Percentiles rank a stretch among this genome's conserved stretches.
Conservation (phyloP, 2,888 invertebrate species). For the Pandemis heparana region DNA sequence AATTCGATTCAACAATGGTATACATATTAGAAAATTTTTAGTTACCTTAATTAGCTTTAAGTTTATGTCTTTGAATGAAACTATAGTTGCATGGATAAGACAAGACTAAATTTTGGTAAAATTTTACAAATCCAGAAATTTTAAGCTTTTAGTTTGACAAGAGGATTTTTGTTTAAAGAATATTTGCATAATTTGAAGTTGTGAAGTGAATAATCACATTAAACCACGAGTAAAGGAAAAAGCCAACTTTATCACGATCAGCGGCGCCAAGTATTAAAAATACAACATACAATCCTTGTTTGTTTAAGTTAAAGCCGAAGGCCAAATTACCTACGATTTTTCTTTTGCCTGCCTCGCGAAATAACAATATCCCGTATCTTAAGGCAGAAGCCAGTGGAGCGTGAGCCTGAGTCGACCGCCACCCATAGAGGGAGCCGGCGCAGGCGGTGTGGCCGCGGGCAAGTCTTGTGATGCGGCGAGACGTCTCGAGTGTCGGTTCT, state of each 20-base stretch:
- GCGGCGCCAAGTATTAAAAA: not conserved
- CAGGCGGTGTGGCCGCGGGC: conserved; percentile 47
- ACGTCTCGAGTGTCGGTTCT: conserved; percentile 75
- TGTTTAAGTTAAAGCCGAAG: conserved; percentile 14
- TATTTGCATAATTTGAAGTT: no score
- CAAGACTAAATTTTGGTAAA: no score
- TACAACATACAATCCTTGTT: conserved; percentile 11
- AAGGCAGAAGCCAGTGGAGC: conserved; percentile 33
- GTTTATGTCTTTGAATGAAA: not conserved
- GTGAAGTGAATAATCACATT: not conserved
- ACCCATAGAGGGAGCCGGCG: conserved; percentile 31
- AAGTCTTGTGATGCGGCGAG: conserved; percentile 63
- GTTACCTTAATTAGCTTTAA: not conserved
- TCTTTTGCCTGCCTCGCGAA: conserved; percentile 23
- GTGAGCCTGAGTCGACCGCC: conserved; percentile 34
- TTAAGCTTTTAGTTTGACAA: no score
- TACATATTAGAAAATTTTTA: conserved; percentile 22
- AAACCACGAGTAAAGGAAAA: not conserved
- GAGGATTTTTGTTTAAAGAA: no score
- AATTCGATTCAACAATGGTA: conserved; percentile 21
- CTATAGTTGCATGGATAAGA: not conserved
- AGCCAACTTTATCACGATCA: conserved; percentile 6
- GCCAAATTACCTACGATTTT: conserved; percentile 20
- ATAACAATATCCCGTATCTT: conserved; percentile 38
- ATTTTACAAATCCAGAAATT: no score